Conservation (phyloP, 2,888 invertebrate species). For the Lithophane leautieri region DNA sequence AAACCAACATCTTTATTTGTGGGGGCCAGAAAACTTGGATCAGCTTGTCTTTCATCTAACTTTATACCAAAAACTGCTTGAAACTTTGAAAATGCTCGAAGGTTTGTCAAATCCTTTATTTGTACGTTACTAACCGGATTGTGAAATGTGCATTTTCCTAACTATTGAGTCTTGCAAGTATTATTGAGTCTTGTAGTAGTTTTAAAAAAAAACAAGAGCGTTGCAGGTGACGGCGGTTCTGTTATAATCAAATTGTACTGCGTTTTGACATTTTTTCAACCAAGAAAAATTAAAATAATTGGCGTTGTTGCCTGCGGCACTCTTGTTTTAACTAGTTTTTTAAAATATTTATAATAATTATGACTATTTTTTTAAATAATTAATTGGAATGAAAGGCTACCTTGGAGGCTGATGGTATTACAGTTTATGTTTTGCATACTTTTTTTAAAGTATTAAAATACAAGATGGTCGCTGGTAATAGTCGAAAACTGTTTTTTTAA, state of each 20-base stretch:
- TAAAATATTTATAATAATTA: background rate
- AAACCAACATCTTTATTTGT: constrained; percentile 41
- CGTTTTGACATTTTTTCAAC: constrained; percentile 54
- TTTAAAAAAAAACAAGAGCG: constrained; percentile 54
- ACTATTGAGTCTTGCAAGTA: constrained; percentile 59
- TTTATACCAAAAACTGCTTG: constrained; percentile 6
- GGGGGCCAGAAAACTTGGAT: constrained; percentile 15
- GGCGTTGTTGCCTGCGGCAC: constrained; percentile 55
- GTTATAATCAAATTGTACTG: background rate
- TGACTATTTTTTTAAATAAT: background rate
- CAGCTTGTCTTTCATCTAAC: constrained; percentile 9
- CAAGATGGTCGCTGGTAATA: constrained; percentile 50
- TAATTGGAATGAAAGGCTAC: no score
- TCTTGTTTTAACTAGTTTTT: constrained; percentile 55
- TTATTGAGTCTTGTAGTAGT: background rate
- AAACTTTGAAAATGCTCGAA: constrained; percentile 5
- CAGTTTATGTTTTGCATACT: background rate
- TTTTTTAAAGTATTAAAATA: background rate
- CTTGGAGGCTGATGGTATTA: background rate
- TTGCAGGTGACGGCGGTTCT: constrained; percentile 51
- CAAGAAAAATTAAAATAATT: background rate
- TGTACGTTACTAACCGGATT: background rate
- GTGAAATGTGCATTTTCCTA: background rate
- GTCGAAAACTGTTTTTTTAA: background rate
- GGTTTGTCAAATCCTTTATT: background rate